Percentiles rank a stretch among this genome's conserved stretches.
Evolutionary conservation across 2,888 invertebrate species (phyloP).

Genomic region (Bimastos eiseni): DNA sequence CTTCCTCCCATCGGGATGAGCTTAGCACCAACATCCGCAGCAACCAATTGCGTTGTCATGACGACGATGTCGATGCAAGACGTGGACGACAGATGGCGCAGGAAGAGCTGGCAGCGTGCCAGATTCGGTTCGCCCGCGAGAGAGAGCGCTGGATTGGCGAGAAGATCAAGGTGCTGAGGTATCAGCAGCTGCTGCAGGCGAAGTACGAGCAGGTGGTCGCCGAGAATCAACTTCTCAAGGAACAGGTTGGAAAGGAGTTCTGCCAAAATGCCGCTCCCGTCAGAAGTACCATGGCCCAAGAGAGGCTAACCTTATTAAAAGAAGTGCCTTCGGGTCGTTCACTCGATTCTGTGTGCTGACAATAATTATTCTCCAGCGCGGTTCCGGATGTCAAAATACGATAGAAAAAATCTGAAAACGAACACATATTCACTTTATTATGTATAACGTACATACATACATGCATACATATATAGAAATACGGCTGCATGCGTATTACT

Average conservation of each 20-base stretch:
- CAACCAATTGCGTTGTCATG: not conserved
- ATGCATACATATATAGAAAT: not conserved
- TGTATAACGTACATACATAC: too few relatives aligned
- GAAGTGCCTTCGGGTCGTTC: not conserved
- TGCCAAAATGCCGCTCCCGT: not conserved
- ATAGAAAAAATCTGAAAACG: not conserved
- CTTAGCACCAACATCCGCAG: not conserved
- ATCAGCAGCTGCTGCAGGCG: slow-evolving; percentile 17
- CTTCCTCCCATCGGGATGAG: not conserved
- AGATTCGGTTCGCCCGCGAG: slow-evolving; percentile 1
- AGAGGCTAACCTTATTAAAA: not conserved
- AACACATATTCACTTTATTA: too few relatives aligned
- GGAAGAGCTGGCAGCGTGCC: slow-evolving; percentile 21
- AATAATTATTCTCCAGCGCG: not conserved
- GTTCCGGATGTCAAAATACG: not conserved
- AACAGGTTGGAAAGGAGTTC: not conserved
- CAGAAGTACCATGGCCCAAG: not conserved
- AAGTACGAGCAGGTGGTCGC: slow-evolving; percentile 4
- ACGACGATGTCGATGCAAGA: not conserved
- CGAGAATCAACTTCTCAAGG: not conserved
- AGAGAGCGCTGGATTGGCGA: slow-evolving; percentile 13
- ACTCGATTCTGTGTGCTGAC: not conserved
- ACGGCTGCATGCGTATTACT: too few relatives aligned
- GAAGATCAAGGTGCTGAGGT: not conserved
- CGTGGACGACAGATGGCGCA: not conserved